Evolutionary conservation across 92 coral and sea anemone species (phyloP).

Genomic region (Scolanthus callimorphus): DNA sequence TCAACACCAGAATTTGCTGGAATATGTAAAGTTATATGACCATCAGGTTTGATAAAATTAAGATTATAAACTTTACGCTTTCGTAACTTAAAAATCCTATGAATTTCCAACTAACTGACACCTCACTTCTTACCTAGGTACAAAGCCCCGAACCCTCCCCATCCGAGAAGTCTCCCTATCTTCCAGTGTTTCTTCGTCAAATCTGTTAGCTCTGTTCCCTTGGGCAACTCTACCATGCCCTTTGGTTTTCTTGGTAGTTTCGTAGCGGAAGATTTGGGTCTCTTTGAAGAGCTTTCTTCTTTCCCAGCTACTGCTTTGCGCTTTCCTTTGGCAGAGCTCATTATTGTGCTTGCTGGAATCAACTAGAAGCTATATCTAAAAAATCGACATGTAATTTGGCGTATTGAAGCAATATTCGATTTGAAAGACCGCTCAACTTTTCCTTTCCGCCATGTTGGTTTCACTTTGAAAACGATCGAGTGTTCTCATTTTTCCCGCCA

Average conservation of each 20-base stretch:
- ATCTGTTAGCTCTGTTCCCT: slow-evolving; percentile 73
- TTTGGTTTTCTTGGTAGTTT: slow-evolving; percentile 84
- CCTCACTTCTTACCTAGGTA: slow-evolving; percentile 94
- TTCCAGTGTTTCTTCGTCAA: slow-evolving; percentile 80
- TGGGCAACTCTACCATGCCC: slow-evolving; percentile 87
- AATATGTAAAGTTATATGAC: too few relatives aligned
- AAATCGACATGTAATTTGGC: too few relatives aligned
- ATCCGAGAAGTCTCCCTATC: slow-evolving; percentile 80
- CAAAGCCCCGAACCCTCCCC: slow-evolving; percentile 99
- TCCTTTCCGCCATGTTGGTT: too few relatives aligned
- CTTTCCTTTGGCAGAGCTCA: slow-evolving; percentile 67
- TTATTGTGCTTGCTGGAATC: too few relatives aligned
- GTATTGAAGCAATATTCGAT: too few relatives aligned
- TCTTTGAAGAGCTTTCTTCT: slow-evolving; percentile 33
- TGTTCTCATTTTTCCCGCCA: slow-evolving; percentile 52
- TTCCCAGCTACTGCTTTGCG: slow-evolving; percentile 39
- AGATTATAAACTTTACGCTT: too few relatives aligned
- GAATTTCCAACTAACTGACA: too few relatives aligned
- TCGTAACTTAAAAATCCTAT: too few relatives aligned
- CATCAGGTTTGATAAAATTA: too few relatives aligned
- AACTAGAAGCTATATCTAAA: too few relatives aligned
- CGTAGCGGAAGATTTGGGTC: slow-evolving; percentile 35
- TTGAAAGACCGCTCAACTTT: too few relatives aligned
- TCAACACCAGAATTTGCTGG: slow-evolving; percentile 81
- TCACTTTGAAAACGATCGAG: too few relatives aligned